A percentile compares a stretch with the other conserved stretches of the same genome.
Conservation (phyloP, 1,140 invertebrate genomes). For the Drosophila nigrodunni region DNA sequence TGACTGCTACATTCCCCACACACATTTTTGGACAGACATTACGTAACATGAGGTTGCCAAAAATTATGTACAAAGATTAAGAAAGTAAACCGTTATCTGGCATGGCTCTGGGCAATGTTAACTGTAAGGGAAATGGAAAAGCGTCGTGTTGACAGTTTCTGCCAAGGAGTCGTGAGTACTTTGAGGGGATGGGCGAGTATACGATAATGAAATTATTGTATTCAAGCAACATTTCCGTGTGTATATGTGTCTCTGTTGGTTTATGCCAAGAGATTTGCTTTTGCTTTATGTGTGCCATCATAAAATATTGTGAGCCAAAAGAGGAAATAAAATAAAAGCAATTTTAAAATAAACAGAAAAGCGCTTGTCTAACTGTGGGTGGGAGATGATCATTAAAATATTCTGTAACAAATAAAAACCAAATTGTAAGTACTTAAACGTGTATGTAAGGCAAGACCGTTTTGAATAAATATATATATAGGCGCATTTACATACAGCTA, state of each 20-base stretch:
- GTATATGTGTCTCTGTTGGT: conserved; percentile 54
- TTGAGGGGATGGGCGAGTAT: neutral
- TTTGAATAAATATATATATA: neutral
- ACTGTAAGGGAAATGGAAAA: conserved; percentile 16
- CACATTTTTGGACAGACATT: conserved; percentile 34
- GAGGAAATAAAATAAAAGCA: conserved; percentile 54
- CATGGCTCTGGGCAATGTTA: conserved; percentile 49
- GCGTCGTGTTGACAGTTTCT: conserved; percentile 68
- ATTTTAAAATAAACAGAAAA: conserved; percentile 46
- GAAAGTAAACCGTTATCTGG: conserved; percentile 78
- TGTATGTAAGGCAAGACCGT: neutral
- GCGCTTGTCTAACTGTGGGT: conserved; percentile 16
- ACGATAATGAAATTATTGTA: conserved; percentile 67
- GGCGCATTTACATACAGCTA: neutral
- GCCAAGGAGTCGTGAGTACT: conserved; percentile 40
- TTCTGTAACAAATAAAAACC: conserved; percentile 16
- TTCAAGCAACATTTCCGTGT: conserved; percentile 54
- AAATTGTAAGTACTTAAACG: neutral
- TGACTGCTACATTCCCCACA: conserved; percentile 7
- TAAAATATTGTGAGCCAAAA: conserved; percentile 45
- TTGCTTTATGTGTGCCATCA: conserved; percentile 54
- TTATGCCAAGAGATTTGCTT: conserved; percentile 56
- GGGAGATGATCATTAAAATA: conserved; percentile 13
- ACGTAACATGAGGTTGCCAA: conserved; percentile 65
- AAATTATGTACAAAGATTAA: conserved; percentile 81